phyloP scores from a whole-genome alignment of 2,113 vertebrate species.

The Sapayoa aenigma region DNA sequence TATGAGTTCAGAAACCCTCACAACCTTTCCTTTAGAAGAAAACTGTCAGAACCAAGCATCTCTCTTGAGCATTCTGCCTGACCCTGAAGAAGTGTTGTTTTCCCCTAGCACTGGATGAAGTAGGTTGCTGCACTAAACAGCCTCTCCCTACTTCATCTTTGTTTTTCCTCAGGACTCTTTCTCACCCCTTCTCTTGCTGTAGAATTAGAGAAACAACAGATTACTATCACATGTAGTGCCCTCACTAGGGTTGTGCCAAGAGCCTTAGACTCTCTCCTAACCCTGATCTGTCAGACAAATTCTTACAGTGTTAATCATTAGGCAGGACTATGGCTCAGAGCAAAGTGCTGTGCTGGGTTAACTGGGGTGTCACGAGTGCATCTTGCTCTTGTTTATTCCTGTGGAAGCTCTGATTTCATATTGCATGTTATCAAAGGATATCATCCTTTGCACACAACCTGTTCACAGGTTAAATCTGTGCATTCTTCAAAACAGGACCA shows the following conservation, averaged over 20 bases:
- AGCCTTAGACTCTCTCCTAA: not conserved
- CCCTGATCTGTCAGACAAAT: not conserved
- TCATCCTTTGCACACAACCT: not conserved
- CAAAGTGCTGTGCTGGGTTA: not conserved
- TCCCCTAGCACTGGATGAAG: not conserved
- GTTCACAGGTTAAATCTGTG: not conserved
- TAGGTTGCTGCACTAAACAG: not conserved
- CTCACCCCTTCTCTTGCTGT: not conserved
- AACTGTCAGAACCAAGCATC: not conserved
- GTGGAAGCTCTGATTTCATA: not conserved
- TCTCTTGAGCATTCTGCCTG: not conserved
- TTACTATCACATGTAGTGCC: not conserved
- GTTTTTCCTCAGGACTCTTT: not conserved
- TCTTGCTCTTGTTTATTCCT: not conserved
- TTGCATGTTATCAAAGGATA: not conserved
- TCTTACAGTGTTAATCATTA: not conserved
- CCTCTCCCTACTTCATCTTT: not conserved
- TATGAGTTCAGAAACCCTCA: not conserved
- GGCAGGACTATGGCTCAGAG: not conserved
- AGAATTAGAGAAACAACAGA: not conserved
- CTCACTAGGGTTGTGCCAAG: not conserved
- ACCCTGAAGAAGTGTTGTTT: not conserved
- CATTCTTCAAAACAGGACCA: not conserved
- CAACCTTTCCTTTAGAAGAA: not conserved
- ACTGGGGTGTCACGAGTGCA: not conserved